Percentiles rank a stretch among this genome's conserved stretches.
Evolutionary conservation across 2,113 vertebrate genomes (phyloP).

Genomic region (Nesospiza acunhae): DNA sequence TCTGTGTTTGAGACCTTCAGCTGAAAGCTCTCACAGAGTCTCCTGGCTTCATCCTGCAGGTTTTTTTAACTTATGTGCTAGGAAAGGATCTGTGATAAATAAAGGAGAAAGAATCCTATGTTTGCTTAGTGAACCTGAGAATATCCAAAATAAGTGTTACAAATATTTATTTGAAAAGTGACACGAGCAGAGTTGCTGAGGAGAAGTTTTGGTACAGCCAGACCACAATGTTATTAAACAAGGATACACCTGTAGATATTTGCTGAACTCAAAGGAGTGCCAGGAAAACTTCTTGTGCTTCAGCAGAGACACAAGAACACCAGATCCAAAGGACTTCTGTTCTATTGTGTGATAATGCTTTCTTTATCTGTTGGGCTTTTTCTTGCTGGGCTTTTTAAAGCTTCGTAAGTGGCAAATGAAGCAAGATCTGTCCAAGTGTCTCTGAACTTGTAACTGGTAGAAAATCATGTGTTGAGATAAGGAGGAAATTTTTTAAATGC

Average conservation of each 20-base stretch:
- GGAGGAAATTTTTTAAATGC: not conserved
- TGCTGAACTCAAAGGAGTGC: conserved; percentile 59
- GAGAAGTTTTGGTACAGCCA: not conserved
- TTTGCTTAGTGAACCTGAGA: conserved; percentile 43
- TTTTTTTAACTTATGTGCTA: conserved; percentile 10
- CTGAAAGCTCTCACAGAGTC: conserved; percentile 8
- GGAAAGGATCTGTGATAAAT: conserved; percentile 50
- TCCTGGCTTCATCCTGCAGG: not conserved
- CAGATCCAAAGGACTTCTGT: conserved; percentile 21
- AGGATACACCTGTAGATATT: conserved; percentile 1
- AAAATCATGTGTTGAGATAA: not conserved
- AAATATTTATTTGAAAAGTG: conserved; percentile 66
- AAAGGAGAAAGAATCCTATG: conserved; percentile 12
- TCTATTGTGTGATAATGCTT: not conserved
- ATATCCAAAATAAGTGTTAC: conserved; percentile 60
- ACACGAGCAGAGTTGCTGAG: conserved; percentile 47
- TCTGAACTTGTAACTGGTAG: conserved; percentile 18
- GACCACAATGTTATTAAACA: conserved; percentile 11
- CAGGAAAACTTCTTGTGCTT: conserved; percentile 62
- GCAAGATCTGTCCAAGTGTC: conserved; percentile 40
- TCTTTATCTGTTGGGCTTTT: not conserved
- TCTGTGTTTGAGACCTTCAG: conserved; percentile 4
- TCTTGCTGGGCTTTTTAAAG: not conserved
- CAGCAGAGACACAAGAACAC: not conserved
- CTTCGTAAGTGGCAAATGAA: conserved; percentile 45